Base-by-base conservation (phyloP, 2,113 vertebrate genomes). In the Rhadina sibilatrix region DNA sequence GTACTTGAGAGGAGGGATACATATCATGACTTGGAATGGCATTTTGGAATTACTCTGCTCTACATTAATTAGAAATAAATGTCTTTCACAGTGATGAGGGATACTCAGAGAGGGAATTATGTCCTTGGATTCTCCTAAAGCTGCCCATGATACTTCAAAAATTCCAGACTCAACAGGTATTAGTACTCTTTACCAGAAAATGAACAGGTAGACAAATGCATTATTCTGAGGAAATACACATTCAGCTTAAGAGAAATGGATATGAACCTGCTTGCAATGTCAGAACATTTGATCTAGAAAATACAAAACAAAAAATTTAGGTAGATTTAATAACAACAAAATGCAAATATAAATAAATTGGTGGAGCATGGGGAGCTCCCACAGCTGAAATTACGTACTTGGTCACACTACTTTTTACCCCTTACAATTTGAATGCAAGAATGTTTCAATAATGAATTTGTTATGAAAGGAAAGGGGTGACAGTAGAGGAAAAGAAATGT, bases 371-470 rank as follows among this genome's bases (percentile, higher is more conserved):
- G 44, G 81, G 23, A 93, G 25, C 37, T 93, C 37, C 30, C 65
- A 96, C 28, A 81, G 56, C 19, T 47, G 53, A 57, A 61, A 69
- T 85, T 46, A 50, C 28, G n/a, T 24, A 60, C 25, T 61, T 82
- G 23, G 37, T 87, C 68, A 93, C 0, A 2, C 44, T 82, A 64
- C n/a, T 35, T 83, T 88, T 89, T 82, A 84, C 10, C 28, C 25
- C 20, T 87, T 76, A 68, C 10, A 87, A 60, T 64, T 59, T 60
- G 24, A 60, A 81, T 31, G 72, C 64, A 79, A 75, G 49, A 83
- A 93, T 93, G 79, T 63, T 93, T 86, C 83, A 85, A 20, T 69
- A 93, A 96, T 92, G 93, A 96, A 50, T 91, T 91, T 88, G 59
- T 68, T 71, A 85, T 91, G 94, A 93, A 94, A 96, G 70, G 52